These are phyloP conservation scores for Carollia perspicillata DNA, from an alignment of 2,113 vertebrate species.

Conservation along the genomic window DNA sequence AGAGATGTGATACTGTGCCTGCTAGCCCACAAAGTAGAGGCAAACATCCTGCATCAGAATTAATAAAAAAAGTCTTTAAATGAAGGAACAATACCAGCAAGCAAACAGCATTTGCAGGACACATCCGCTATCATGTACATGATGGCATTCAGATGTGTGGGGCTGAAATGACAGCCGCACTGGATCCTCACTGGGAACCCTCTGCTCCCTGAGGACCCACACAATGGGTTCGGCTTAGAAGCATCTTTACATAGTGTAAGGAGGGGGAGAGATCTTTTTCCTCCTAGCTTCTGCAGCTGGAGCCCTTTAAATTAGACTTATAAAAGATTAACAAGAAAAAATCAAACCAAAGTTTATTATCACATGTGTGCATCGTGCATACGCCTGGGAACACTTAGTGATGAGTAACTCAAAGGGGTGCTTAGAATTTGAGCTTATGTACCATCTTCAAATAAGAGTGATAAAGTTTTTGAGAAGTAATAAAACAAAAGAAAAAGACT, in stretches of 20 bases:
- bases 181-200: not conserved
- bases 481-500: not conserved
- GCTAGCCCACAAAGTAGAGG: not conserved
- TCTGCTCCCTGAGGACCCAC: not conserved
- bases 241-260: not conserved
- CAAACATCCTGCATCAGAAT: not conserved
- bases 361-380: not conserved
- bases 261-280: not conserved
- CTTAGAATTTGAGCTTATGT: not conserved
- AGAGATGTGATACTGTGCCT: not conserved
- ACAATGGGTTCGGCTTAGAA: not conserved
- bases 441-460: not conserved
- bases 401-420: not conserved
- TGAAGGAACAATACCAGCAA: not conserved
- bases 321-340: not conserved
- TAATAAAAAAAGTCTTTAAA: not conserved
- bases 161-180: not conserved
- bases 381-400: not conserved
- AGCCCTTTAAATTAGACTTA: not conserved
- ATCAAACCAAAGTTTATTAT: not conserved
- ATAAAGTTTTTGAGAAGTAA: not conserved
- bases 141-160: not conserved
- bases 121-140: fast-evolving
- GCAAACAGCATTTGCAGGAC: not conserved
- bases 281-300: not conserved